Evolutionary conservation across 2,797 vertebrate species (phyloP), one percentile per base, ranked within the genome.

Genomic region (Podargus strigoides): DNA sequence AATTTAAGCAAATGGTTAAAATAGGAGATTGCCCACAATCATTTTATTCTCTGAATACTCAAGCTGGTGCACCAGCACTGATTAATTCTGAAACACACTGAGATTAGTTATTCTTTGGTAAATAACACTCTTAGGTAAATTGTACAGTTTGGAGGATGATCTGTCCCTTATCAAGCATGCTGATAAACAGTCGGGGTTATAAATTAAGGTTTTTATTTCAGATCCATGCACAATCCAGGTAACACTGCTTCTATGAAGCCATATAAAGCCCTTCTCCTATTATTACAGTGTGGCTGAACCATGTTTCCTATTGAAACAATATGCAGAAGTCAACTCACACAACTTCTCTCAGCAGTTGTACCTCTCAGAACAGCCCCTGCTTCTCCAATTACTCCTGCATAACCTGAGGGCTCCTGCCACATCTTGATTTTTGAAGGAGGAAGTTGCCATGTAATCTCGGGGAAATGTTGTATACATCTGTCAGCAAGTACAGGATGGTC

Each of bases 391-490:
- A 95, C 95, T 78, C 64, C 76, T 32, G 28, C 64, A 56, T 64
- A 83, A 95, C 95, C 93, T 44, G 28, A 44, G 96, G 94, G 91
- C 79, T 85, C 59, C 90, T 26, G 95, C 70, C 92, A 85, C 93
- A 46, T 96, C 96, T 83, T 91, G 95, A 75, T 86, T 91, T 92
- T 42, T 64, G 94, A 73, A 84, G 92, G 94, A 97, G 91, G 96
- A 96, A 96, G 93, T 37, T 94, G 94, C 96, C 96, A 73, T 92
- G 97, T 97, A 94, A 97, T 95, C 97, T 96, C 76, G 91, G 90
- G 90, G 96, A 85, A 94, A 96, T 70, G 92, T 80, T 95, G 94
- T 85, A 87, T 80, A 78, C 95, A 90, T 97, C 97, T 98, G 97
- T 98, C 97, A 98, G 95, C 97, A 96, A 93, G 95, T 66, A 47